Base-by-base conservation (phyloP, 2,888 invertebrate species). In the Hemistola chrysoprasaria region DNA sequence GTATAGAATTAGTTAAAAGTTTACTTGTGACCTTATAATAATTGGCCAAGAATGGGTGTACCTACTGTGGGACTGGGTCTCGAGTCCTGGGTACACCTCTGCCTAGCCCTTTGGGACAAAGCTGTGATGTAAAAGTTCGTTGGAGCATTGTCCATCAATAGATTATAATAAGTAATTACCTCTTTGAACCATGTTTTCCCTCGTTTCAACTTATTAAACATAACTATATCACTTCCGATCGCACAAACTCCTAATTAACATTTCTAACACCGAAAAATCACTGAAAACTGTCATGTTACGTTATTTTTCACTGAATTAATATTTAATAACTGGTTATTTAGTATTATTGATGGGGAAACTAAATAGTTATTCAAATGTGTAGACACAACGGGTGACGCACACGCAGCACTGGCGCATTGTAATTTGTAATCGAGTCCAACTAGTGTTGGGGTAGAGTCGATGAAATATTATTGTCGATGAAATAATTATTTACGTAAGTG, bases 111-210 rank as follows among this genome's bases (percentile, higher is more conserved):
- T n/a, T n/a, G n/a, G n/a, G n/a, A n/a, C n/a, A n/a, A n/a, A n/a
- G n/a, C n/a, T n/a, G n/a, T n/a, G n/a, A n/a, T n/a, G n/a, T n/a
- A n/a, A n/a, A n/a, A n/a, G n/a, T n/a, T n/a, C n/a, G n/a, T n/a
- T n/a, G n/a, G n/a, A n/a, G n/a, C n/a, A n/a, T n/a, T n/a, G n/a
- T n/a, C n/a, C n/a, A n/a, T n/a, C n/a, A n/a, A n/a, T n/a, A n/a
- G n/a, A n/a, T n/a, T n/a, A n/a, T 16, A 16, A 16, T 16, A 2
- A 16, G 16, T 16, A 16, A 16, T 16, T 39, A 44, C 43, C 43
- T 44, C 43, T 34, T 38, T 29, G 34, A 44, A 39, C 16, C 43
- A 44, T 44, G 11, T 44, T 26, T 44, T 44, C 43, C 43, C 43
- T 22, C 43, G n/a, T 34, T 44, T 44, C 30, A 38, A 38, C 30